Evolutionary conservation across 2,797 vertebrate genomes (phyloP).

Genomic region (Hydrolagus colliei): DNA sequence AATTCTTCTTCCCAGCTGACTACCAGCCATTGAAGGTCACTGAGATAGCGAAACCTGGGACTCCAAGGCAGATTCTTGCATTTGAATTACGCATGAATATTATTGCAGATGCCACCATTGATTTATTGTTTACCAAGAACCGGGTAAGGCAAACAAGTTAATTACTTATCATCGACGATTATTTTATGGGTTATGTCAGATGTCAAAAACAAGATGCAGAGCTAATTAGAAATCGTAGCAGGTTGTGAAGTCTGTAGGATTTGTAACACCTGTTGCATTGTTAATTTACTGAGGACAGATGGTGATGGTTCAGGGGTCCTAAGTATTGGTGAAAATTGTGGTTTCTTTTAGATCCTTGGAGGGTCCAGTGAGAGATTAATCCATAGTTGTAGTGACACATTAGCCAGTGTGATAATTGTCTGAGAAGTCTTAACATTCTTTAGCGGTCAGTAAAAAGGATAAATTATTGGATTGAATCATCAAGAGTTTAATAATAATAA

Average conservation of each 20-base stretch:
- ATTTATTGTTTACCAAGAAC: constrained; percentile 96
- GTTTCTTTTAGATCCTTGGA: background rate
- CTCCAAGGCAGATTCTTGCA: constrained; percentile 85
- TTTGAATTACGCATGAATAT: constrained; percentile 98
- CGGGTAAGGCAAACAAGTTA: constrained; percentile 62
- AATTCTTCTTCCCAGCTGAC: constrained; percentile 94
- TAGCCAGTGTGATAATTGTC: background rate
- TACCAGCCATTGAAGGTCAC: constrained; percentile 88
- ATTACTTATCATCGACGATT: constrained; percentile 7
- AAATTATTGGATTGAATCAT: background rate
- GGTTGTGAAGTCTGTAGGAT: constrained; percentile 13
- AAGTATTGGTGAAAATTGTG: constrained; percentile 2
- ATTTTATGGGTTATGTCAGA: constrained; percentile 13
- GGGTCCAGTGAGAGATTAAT: background rate
- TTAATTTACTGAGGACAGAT: constrained; percentile 27
- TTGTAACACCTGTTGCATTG: constrained; percentile 20
- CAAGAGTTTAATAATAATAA: no score
- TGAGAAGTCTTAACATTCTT: background rate
- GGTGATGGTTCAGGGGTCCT: constrained; percentile 16
- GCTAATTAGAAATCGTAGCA: constrained; percentile 27
- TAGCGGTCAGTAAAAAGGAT: background rate
- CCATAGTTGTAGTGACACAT: background rate
- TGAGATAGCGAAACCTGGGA: constrained; percentile 76
- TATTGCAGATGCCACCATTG: constrained; percentile 95
- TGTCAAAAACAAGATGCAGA: constrained; percentile 7